Base-by-base conservation (phyloP, 2,888 invertebrate genomes). In the Hydrotaea cyrtoneurina region DNA sequence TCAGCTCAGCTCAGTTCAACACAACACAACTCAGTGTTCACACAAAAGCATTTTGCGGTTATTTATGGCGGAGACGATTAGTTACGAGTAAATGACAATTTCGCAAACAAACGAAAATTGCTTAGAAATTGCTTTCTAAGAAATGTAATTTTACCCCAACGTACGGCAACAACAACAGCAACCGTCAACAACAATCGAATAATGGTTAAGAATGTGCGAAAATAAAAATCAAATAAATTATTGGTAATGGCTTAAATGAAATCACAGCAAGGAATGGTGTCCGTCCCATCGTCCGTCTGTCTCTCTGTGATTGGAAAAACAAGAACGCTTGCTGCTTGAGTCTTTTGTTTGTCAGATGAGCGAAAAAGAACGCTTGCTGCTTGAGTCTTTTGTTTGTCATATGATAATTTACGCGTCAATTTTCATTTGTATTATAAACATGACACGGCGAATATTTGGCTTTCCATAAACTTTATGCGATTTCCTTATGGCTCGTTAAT, bases 41-140 rank as follows among this genome's bases (percentile, higher is more conserved):
- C 69, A 69, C 82, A 80, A 85, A 80, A 85, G 80, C 85, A 73
- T 82, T 85, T 85, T 82, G 82, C 79, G 85, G 85, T 85, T 85
- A 85, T 85, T 85, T 85, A 85, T 85, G 85, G 85, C 80, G 64
- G 77, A 80, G 82, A 80, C 85, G 82, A 85, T 85, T 82, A 83
- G 86, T 80, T 86, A 43, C 55, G 74, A 57, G 55, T 59, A 83
- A 86, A 83, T 83, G 86, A 83, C 86, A 86, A 86, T 83, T 83
- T 86, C 82, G 78, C 80, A 82, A 83, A 78, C 80, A 78, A 83
- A 74, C 80, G 78, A 76, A 83, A 86, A 86, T 86, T 86, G 85
- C 57, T 85, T 82, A 82, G 82, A 85, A 85, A 85, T 85, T 85
- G 79, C 80, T 77, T 85, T 85, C 85, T 82, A 39, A 85, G 85